A percentile compares a stretch with the other conserved stretches of the same genome.
These are phyloP conservation scores for Euglossa dilemma DNA, from an alignment of 1,140 invertebrate species.

Conservation along the genomic window DNA sequence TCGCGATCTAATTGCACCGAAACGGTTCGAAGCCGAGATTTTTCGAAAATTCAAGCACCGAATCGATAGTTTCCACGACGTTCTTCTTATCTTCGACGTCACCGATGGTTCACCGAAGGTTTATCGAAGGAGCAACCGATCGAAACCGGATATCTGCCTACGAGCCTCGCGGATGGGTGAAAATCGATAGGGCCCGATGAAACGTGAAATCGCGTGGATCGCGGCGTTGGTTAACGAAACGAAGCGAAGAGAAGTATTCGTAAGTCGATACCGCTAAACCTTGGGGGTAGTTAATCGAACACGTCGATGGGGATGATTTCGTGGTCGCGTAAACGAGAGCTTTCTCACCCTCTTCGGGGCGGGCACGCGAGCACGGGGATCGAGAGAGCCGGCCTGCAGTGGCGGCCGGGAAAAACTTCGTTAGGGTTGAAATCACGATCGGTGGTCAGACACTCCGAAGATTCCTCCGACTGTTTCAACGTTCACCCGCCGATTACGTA, in stretches of 20 bases:
- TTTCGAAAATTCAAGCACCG: background rate
- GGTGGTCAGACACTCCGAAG: background rate
- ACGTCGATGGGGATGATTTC: constrained; percentile 58
- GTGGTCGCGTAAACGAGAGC: constrained; percentile 58
- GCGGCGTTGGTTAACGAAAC: constrained; percentile 12
- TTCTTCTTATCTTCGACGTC: background rate
- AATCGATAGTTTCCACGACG: background rate
- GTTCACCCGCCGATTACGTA: constrained; percentile 1
- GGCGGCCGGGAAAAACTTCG: background rate
- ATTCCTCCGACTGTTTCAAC: background rate
- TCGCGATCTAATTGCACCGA: too few species aligned
- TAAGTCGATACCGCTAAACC: constrained; percentile 42
- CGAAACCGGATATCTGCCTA: background rate
- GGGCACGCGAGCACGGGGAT: constrained; percentile 27
- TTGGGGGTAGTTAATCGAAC: constrained; percentile 66
- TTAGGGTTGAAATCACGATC: background rate
- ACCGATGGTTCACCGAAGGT: background rate
- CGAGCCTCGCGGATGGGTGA: background rate
- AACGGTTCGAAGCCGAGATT: background rate
- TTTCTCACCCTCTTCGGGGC: constrained; percentile 55
- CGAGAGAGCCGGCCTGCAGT: constrained; percentile 13
- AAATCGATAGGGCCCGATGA: background rate
- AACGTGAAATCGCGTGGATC: background rate
- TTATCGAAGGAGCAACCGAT: background rate
- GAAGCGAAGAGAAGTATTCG: background rate